Evolutionary conservation across 2,113 vertebrate species (phyloP), one percentile per base, ranked within the genome.

Genomic region (Neotragus pygmaeus): DNA sequence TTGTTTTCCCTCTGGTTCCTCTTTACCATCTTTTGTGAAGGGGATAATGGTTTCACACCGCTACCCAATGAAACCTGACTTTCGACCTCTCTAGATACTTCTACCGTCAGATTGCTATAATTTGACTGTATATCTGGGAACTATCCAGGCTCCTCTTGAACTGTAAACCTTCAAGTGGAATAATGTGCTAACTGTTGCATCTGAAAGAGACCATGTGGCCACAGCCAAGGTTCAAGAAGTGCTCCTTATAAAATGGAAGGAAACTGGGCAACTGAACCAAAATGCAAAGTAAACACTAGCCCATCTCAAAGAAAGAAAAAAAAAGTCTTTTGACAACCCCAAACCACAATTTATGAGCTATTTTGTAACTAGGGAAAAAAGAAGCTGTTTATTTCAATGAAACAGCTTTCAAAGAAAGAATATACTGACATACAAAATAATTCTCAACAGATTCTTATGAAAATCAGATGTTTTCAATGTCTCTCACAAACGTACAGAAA

Each of bases 161-260:
- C 33, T 16, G 51, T 27, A 55, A 95, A 57, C 70, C 86, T 89
- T 83, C 84, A 51, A 92, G 82, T 23, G 82, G 21, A 92, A 86
- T 17, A 84, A 53, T 15, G 4, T 60, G 94, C 94, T 92, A 97
- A 96, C 96, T 98, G 96, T 95, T 97, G 97, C 94, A 21, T 88
- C 51, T 60, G 39, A 45, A 14, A 64, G 58, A 78, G 85, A 28
- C 66, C 19, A 7, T 23, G 57, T 7, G 43, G 78, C 30, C 28
- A 21, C 47, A 90, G 45, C n/a, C 78, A 39, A 23, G 73, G 78
- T 47, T 73, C 39, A 58, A 89, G 81, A 85, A 55, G 10, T 21
- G 27, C 12, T 58, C 36, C 16, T 83, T 57, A 7, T 28, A 82
- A 93, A 64, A 86, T 5, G 45, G 77, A 86, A 88, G 57, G 66